Percentiles rank a stretch among this genome's conserved stretches.
phyloP scores from a whole-genome alignment of 1,140 invertebrate species.

The Papilio xuthus region DNA sequence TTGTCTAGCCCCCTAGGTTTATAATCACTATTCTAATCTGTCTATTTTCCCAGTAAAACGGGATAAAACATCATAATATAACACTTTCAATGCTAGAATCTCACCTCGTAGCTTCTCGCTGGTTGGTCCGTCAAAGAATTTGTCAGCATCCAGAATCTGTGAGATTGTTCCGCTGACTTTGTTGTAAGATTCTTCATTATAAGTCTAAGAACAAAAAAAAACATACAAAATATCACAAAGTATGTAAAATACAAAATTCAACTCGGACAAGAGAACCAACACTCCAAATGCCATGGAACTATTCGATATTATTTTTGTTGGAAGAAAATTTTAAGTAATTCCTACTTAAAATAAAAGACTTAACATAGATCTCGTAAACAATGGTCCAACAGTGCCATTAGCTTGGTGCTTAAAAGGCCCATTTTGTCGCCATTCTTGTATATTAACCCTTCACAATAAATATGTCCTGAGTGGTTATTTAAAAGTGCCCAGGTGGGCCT shows the following conservation, averaged over 20 bases:
- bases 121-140: constrained; percentile 48
- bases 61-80: no score
- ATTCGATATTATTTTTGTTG: background rate
- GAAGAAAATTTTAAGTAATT: background rate
- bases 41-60: no score
- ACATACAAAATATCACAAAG: constrained; percentile 17
- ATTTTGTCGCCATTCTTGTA: constrained; percentile 43
- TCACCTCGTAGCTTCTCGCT: constrained; percentile 52
- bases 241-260: background rate
- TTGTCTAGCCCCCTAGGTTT: no score
- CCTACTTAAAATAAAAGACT: background rate
- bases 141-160: constrained; percentile 45
- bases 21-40: no score
- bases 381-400: constrained; percentile 24
- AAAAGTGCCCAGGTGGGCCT: constrained; percentile 52
- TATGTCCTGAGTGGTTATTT: constrained; percentile 53
- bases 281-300: no score
- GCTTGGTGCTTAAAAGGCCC: constrained; percentile 27
- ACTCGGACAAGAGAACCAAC: no score
- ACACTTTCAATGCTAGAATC: background rate
- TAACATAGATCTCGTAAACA: constrained; percentile 14
- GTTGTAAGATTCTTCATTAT: constrained; percentile 41
- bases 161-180: constrained; percentile 39
- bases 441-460: constrained; percentile 59
- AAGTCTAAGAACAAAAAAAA: constrained; percentile 35